Base-by-base conservation (phyloP, 1,140 invertebrate species). In the Agrypnia vestita region DNA sequence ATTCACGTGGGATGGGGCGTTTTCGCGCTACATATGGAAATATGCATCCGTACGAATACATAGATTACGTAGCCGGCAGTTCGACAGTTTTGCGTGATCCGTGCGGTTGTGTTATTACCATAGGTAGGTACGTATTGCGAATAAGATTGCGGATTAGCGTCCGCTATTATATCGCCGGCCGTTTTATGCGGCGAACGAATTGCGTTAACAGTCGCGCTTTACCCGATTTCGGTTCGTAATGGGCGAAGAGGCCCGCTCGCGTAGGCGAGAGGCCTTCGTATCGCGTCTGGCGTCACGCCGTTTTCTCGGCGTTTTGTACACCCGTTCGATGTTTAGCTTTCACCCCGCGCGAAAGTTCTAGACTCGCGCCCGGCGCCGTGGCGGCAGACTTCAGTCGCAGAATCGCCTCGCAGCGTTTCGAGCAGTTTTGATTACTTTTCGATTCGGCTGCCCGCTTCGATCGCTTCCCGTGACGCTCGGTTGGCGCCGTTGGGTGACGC, bases 341-440 rank as follows among this genome's bases (percentile, higher is more conserved):
- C 46, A 47, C 67, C 67, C 67, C 67, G 67, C 44, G 13, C 15
- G 11, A 55, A 61, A 61, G 15, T 71, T 71, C 67, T 71, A 71
- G 67, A 71, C 0, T 71, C 44, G 25, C 56, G 56, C 56, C 56
- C 15, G 44, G n/a, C 47, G 19, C 47, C 35, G 43, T 71, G 43
- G 17, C 13, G 17, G 44, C 19, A 71, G 44, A 44, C 67, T 17
- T n/a, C 46, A n/a, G 15, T 59, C 17, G 55, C 17, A 59, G 9
- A 9, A 59, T 11, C 67, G 12, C n/a, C 17, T 49, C 12, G 43
- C 46, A 47, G 12, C 13, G 12, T 47, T 47, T 47, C 35, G 8
- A 44, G 7, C n/a, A 49, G 44, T 71, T 19, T 71, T 71, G 67
- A 71, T 46, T 71, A 19, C 21, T 11, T 59, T 71, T 71, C 25